Base-by-base conservation (phyloP, 2,888 invertebrate species). In the Thera obeliscata region DNA sequence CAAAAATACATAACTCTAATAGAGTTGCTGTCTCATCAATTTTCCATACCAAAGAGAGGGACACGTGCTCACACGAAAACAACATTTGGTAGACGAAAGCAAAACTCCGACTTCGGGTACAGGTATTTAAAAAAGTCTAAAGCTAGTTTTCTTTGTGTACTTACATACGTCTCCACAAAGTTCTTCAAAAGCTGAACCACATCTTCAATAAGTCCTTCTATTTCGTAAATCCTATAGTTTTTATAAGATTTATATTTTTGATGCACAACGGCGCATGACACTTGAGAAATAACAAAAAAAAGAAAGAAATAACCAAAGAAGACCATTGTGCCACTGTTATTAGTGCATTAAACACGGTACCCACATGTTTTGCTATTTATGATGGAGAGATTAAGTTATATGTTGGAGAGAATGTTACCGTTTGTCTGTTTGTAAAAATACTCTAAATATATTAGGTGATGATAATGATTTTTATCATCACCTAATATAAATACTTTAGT, bases 171-270 rank as follows among this genome's bases (percentile, higher is more conserved):
- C 43, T 64, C 58, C 35, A 54, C 41, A 2, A 68, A 50, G 7
- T 22, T 33, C 36, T 12, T 41, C 52, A 63, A 8, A 0, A 69
- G 22, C 38, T 56, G 59, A 7, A 46, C 48, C 12, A 70, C 11
- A 61, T 69, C 57, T 5, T 61, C 55, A 6, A 61, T 64, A 41
- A 52, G 41, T 8, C 69, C 69, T 33, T 66, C 49, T 7, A 70
- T 12, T 61, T 64, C 70, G 50, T 59, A 64, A 4, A 70, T 48
- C 46, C 61, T 67, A 59, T 64, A 64, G 49, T 67, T 59, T 58
- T 64, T 56, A 38, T 70, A 67, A 12, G 70, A 64, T 61, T 67
- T 70, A 11, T 57, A 56, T 11, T 38, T 61, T 48, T 58, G 11
- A 3, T 36, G 11, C 3, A 49, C 35, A 43, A 33, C 11, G 3